Evolutionary conservation across 1,140 invertebrate genomes (phyloP).

Genomic region (Monomorium pharaonis): DNA sequence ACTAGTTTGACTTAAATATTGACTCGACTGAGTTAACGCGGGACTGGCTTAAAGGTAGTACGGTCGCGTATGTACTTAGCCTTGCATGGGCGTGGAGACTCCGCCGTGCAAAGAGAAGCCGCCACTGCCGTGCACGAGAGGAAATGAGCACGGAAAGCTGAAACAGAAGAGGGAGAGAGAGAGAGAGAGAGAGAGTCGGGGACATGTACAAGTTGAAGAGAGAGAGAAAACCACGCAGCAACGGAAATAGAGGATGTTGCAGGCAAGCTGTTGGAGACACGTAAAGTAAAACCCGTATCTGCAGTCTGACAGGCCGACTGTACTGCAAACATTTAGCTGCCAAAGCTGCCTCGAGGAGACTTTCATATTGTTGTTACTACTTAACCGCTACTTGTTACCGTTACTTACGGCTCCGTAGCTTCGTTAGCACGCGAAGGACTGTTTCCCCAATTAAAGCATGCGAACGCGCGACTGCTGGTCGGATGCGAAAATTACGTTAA

Average conservation of each 20-base stretch:
- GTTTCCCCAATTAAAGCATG: slow-evolving; percentile 65
- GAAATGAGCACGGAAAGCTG: background rate
- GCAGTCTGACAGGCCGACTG: slow-evolving; percentile 39
- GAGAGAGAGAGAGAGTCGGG: background rate
- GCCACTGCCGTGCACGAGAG: background rate
- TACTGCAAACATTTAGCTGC: slow-evolving; percentile 34
- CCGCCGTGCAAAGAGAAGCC: slow-evolving; percentile 49
- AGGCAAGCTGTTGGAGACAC: background rate
- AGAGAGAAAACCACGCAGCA: background rate
- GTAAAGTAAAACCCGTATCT: slow-evolving; percentile 19
- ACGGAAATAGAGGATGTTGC: slow-evolving; percentile 17
- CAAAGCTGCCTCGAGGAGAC: slow-evolving; percentile 37
- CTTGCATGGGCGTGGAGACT: slow-evolving; percentile 52
- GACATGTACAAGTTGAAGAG: slow-evolving; percentile 16
- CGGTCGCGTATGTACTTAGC: slow-evolving; percentile 68
- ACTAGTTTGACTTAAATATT: slow-evolving; percentile 72
- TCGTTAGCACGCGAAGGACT: slow-evolving; percentile 56
- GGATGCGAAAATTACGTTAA: slow-evolving; percentile 30
- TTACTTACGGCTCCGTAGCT: slow-evolving; percentile 61
- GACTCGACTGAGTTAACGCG: slow-evolving; percentile 69
- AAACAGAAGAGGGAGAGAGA: background rate
- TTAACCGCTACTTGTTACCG: slow-evolving; percentile 64
- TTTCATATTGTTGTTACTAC: slow-evolving; percentile 63
- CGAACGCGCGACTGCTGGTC: slow-evolving; percentile 16
- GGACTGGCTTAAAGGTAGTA: slow-evolving; percentile 44